These are phyloP conservation scores for Calvadosia cruxmelitensis DNA, from an alignment of 30 jellyfish, hydroid and myxozoan genomes.

Conservation along the genomic window DNA sequence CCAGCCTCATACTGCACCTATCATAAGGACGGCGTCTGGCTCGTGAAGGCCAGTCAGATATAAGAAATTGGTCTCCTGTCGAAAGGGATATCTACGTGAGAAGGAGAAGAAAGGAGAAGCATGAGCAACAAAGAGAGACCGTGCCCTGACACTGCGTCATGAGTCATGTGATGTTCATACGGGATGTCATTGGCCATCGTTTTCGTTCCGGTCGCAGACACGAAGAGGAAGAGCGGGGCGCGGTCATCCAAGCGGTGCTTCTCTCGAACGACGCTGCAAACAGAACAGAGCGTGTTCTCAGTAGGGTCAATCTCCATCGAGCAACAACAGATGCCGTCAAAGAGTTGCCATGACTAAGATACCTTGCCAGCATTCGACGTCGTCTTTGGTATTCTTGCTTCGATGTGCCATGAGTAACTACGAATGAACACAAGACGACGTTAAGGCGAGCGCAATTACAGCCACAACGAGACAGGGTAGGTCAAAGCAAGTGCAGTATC, in stretches of 20 bases:
- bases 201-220: slow-evolving; percentile 49
- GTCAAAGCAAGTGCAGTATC: no score
- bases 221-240: no score
- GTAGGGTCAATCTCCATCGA: slow-evolving; percentile 3
- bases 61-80: slow-evolving; percentile 61
- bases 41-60: slow-evolving; percentile 78
- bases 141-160: background rate
- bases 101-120: background rate
- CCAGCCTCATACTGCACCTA: slow-evolving; percentile 21
- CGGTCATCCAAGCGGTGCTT: no score
- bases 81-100: slow-evolving; percentile 60
- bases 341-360: no score
- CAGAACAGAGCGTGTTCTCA: no score
- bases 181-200: slow-evolving; percentile 76
- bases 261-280: no score
- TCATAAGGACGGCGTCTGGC: slow-evolving; percentile 59
- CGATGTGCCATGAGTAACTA: slow-evolving; percentile 71
- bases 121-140: background rate
- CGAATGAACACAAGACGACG: no score
- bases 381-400: slow-evolving; percentile 37
- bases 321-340: background rate
- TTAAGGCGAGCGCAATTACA: no score
- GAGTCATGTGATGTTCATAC: slow-evolving; percentile 19
- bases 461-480: no score
- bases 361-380: slow-evolving; percentile 34